Conservation (phyloP, 2,888 invertebrate species). For the Hyposoter didymator region DNA sequence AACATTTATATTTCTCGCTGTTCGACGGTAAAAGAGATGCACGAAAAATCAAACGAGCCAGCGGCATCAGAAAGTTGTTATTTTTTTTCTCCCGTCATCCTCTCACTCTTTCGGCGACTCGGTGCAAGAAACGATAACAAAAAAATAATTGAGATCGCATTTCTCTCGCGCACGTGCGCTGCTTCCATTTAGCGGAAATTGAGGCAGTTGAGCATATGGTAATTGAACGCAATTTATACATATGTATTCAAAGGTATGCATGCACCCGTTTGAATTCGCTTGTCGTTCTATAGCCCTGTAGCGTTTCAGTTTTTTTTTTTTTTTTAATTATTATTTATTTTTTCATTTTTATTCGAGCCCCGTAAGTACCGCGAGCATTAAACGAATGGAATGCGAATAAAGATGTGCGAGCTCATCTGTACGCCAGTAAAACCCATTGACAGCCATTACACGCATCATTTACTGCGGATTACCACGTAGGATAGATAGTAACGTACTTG, state of each 20-base stretch:
- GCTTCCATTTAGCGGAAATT: constrained; percentile 43
- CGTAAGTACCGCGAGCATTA: constrained; percentile 19
- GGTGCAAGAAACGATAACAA: background rate
- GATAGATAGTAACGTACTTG: constrained; percentile 44
- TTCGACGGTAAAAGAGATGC: constrained; percentile 14
- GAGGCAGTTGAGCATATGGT: constrained; percentile 20
- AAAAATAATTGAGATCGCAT: constrained; percentile 34
- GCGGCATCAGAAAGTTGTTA: constrained; percentile 30
- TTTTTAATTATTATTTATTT: background rate
- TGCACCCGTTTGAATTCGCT: constrained; percentile 23
- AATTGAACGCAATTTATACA: constrained; percentile 26
- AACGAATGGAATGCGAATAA: constrained; percentile 71
- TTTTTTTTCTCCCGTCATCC: background rate
- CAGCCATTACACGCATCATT: constrained; percentile 83
- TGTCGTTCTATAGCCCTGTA: constrained; percentile 16
- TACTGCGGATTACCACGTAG: constrained; percentile 74
- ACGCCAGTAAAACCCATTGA: constrained; percentile 76
- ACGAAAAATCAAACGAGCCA: constrained; percentile 47
- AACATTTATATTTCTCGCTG: constrained; percentile 45
- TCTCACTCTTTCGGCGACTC: background rate
- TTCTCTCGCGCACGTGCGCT: constrained; percentile 31
- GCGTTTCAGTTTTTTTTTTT: background rate
- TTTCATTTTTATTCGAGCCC: background rate
- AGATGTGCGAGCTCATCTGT: constrained; percentile 75
- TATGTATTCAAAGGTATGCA: background rate